Conservation (phyloP, 2,113 vertebrate species). For the Maccullochella peelii region DNA sequence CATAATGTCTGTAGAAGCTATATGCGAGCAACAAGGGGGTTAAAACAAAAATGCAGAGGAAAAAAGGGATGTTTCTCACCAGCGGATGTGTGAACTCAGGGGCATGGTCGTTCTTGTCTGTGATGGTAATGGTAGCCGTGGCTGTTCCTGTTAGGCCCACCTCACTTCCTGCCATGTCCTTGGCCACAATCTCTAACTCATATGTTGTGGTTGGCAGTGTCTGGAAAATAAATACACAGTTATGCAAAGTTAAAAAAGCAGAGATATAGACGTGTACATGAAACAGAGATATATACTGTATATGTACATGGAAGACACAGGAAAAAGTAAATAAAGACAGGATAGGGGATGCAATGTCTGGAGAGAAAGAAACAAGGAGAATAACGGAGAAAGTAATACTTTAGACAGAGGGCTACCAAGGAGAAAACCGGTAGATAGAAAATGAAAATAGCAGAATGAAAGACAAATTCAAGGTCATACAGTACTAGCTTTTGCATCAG, state of each 20-base stretch:
- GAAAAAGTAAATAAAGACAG: not conserved
- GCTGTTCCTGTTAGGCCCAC: conserved; percentile 95
- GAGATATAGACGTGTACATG: not conserved
- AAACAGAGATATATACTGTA: not conserved
- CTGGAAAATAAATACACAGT: conserved; percentile 74
- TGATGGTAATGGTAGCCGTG: conserved; percentile 95
- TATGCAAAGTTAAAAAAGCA: not conserved
- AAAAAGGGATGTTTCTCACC: conserved; percentile 82
- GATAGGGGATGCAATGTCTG: too few relatives aligned
- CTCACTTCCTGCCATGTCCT: conserved; percentile 95
- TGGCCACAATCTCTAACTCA: conserved; percentile 94
- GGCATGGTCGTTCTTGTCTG: conserved; percentile 97
- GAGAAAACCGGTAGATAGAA: too few relatives aligned
- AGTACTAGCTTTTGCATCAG: not conserved
- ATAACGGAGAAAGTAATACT: not conserved
- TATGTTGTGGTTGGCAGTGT: conserved; percentile 94
- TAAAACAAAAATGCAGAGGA: not conserved
- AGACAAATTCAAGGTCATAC: not conserved
- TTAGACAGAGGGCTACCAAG: not conserved
- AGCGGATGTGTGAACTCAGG: conserved; percentile 97
- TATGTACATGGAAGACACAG: not conserved
- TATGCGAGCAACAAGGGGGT: not conserved
- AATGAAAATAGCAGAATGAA: not conserved
- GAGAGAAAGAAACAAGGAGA: not conserved
- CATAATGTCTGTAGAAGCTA: conserved; percentile 7